Percentiles rank a stretch among this genome's conserved stretches.
These are phyloP conservation scores for Odontothrips loti DNA, from an alignment of 2,888 invertebrate species.

Conservation along the genomic window DNA sequence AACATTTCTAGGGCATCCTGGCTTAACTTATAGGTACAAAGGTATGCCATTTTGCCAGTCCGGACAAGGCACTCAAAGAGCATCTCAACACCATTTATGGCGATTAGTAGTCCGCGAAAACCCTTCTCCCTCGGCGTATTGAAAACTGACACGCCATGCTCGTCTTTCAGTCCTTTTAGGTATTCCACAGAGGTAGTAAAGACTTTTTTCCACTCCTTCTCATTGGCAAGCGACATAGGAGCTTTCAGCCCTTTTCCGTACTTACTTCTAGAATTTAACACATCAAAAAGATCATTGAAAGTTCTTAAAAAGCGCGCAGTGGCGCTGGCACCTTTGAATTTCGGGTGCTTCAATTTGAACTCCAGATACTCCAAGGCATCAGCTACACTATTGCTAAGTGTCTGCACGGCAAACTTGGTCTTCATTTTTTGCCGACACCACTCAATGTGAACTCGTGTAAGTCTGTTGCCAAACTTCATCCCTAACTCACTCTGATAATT, in stretches of 20 bases:
- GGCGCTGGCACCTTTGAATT: constrained; percentile 35
- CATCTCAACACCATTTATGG: too few species aligned
- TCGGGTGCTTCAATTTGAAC: constrained; percentile 30
- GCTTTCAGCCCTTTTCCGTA: constrained; percentile 32
- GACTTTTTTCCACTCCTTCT: not conserved
- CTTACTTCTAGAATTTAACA: constrained; percentile 38
- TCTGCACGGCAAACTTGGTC: constrained; percentile 39
- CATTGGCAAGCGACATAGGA: too few species aligned
- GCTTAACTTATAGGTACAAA: constrained; percentile 33
- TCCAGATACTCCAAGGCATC: constrained; percentile 36
- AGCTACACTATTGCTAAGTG: constrained; percentile 39
- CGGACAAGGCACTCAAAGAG: too few species aligned
- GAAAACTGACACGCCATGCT: not conserved
- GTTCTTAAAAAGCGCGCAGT: constrained; percentile 37
- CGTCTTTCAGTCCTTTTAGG: not conserved
- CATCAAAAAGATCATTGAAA: constrained; percentile 40
- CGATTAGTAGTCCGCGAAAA: too few species aligned
- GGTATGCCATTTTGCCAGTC: constrained; percentile 5
- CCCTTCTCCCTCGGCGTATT: too few species aligned
- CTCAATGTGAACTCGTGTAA: constrained; percentile 34
- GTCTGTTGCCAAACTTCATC: constrained; percentile 32
- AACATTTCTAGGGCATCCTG: constrained; percentile 35
- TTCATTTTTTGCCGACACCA: constrained; percentile 39
- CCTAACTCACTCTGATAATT: constrained; percentile 28
- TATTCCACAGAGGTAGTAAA: not conserved